These are phyloP conservation scores for Drosophila asahinai DNA, from an alignment of 1,140 invertebrate genomes.

Conservation along the genomic window DNA sequence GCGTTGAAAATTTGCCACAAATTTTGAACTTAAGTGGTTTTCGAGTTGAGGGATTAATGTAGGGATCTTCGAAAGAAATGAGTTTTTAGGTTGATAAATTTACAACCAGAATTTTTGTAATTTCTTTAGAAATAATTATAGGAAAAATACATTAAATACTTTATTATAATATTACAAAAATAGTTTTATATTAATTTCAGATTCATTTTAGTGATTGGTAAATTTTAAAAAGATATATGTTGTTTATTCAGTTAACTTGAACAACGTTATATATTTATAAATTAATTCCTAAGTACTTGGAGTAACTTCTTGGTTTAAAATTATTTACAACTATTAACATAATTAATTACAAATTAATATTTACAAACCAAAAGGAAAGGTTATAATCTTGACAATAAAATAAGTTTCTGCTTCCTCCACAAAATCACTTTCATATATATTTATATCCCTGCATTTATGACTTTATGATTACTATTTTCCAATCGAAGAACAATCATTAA, in stretches of 20 bases:
- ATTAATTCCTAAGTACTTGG: neutral
- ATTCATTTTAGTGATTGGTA: no score
- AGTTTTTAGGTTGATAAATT: neutral
- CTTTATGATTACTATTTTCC: neutral
- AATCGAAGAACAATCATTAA: neutral
- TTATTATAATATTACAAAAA: no score
- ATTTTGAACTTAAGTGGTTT: conserved; percentile 58
- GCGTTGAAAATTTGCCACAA: conserved; percentile 69
- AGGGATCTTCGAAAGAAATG: neutral
- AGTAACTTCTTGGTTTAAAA: neutral
- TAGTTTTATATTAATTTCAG: no score
- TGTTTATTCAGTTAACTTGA: no score
- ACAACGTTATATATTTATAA: neutral
- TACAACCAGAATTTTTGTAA: neutral
- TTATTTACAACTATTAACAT: no score
- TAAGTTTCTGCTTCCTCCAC: no score
- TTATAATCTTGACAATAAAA: no score
- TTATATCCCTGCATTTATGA: neutral
- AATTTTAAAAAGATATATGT: no score
- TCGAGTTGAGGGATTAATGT: neutral
- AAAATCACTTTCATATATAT: neutral
- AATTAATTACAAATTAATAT: no score
- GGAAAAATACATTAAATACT: neutral
- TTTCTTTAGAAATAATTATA: neutral
- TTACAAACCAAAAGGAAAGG: no score